These are phyloP conservation scores for Semnornis frantzii DNA, from an alignment of 2,113 vertebrate species.

Conservation along the genomic window DNA sequence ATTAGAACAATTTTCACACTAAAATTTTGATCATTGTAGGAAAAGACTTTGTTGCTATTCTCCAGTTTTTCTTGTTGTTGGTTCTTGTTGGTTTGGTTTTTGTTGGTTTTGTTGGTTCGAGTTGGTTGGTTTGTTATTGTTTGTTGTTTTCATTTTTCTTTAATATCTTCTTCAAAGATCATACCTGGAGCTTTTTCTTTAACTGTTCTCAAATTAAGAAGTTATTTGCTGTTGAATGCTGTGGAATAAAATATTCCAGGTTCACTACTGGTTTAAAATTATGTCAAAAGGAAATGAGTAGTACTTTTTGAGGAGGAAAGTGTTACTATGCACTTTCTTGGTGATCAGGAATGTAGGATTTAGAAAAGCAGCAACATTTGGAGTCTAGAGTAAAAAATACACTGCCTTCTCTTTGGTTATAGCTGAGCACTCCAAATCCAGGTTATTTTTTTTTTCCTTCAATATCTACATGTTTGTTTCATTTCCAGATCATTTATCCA, in stretches of 20 bases:
- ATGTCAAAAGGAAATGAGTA: not conserved
- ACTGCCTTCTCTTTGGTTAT: not conserved
- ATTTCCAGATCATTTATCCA: not conserved
- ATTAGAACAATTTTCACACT: not conserved
- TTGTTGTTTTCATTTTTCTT: not conserved
- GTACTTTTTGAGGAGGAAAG: not conserved
- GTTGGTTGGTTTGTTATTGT: not conserved
- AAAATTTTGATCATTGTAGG: not conserved
- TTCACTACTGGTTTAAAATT: not conserved
- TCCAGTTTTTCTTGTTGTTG: not conserved
- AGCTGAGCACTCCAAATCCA: not conserved
- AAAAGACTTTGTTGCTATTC: not conserved
- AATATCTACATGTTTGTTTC: not conserved
- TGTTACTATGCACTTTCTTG: not conserved
- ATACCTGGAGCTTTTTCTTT: not conserved
- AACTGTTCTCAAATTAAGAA: not conserved
- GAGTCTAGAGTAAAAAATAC: not conserved
- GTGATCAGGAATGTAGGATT: not conserved
- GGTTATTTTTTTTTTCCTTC: not conserved
- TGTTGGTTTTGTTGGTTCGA: not conserved
- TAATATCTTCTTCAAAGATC: not conserved
- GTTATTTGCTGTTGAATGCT: not conserved
- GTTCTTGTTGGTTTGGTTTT: not conserved
- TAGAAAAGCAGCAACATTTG: constrained; percentile 25
- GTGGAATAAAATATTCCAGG: not conserved